These are phyloP conservation scores for Gallirallus australis DNA, from an alignment of 2,797 vertebrate genomes.

Conservation along the genomic window DNA sequence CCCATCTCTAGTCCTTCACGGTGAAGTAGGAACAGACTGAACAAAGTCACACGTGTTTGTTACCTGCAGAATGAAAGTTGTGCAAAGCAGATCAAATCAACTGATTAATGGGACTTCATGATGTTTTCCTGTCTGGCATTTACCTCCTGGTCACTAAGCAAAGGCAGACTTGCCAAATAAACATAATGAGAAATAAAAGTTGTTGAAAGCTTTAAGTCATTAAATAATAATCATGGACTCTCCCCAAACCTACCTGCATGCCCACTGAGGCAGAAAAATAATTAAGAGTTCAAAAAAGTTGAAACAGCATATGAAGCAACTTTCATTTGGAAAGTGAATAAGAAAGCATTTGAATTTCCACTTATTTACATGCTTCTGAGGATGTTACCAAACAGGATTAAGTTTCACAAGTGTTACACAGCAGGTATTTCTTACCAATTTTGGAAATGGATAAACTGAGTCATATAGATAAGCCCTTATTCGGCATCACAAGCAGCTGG, in stretches of 20 bases:
- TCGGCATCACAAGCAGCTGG: neutral
- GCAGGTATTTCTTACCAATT: neutral
- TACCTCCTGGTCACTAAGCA: neutral
- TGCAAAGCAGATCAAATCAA: conserved; percentile 29
- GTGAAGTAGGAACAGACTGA: neutral
- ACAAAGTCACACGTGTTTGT: conserved; percentile 28
- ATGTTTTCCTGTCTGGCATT: neutral
- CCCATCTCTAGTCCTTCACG: conserved; percentile 41
- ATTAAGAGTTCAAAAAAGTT: neutral
- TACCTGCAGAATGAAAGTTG: conserved; percentile 31
- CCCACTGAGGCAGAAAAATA: neutral
- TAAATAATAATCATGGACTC: neutral
- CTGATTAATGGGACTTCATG: neutral
- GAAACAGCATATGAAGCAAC: neutral
- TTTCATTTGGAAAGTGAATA: neutral
- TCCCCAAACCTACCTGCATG: neutral
- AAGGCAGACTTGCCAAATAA: neutral
- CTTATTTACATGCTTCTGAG: neutral
- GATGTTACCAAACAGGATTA: neutral
- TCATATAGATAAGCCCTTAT: neutral
- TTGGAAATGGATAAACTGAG: neutral
- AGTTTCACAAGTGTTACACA: neutral
- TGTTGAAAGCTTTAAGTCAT: conserved; percentile 18
- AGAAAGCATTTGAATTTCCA: neutral
- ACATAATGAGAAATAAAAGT: conserved; percentile 32